These are phyloP conservation scores for Acanthurus leucopareius DNA, from an alignment of 2,797 vertebrate genomes.

Conservation along the genomic window DNA sequence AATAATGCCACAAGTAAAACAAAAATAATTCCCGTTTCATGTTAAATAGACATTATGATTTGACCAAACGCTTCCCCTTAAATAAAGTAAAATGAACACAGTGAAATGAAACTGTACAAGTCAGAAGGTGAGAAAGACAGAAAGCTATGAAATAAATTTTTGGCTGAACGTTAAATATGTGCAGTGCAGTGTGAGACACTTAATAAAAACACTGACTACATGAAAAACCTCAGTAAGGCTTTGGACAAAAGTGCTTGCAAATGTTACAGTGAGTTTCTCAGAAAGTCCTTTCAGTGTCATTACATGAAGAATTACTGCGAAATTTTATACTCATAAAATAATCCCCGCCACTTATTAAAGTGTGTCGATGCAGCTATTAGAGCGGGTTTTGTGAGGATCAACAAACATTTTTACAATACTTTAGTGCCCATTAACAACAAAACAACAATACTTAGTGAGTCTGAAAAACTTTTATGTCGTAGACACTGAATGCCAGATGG, in stretches of 20 bases:
- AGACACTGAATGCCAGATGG: slow-evolving; percentile 77
- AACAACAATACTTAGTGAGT: slow-evolving; percentile 57
- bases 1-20: not conserved
- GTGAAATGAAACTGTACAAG: not conserved
- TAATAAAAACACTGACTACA: slow-evolving; percentile 2
- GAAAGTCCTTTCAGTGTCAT: not conserved
- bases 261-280: not conserved
- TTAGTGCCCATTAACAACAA: slow-evolving; percentile 55
- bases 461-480: slow-evolving; percentile 58
- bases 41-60: slow-evolving; percentile 39
- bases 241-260: slow-evolving; percentile 9
- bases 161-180: not conserved
- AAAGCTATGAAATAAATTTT: not conserved
- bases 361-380: slow-evolving; percentile 3
- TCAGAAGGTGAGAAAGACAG: slow-evolving; percentile 2
- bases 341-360: slow-evolving; percentile 1
- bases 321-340: slow-evolving; percentile 21
- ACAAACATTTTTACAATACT: slow-evolving; percentile 29
- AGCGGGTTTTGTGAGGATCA: slow-evolving; percentile 22
- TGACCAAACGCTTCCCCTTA: slow-evolving; percentile 40
- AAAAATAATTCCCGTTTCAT: slow-evolving; percentile 3
- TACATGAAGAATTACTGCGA: slow-evolving; percentile 6
- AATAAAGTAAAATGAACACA: slow-evolving; percentile 23
- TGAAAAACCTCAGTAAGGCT: slow-evolving; percentile 9
- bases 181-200: not conserved